Conservation (phyloP, 1,140 invertebrate species). For the Kradibia gibbosae region DNA sequence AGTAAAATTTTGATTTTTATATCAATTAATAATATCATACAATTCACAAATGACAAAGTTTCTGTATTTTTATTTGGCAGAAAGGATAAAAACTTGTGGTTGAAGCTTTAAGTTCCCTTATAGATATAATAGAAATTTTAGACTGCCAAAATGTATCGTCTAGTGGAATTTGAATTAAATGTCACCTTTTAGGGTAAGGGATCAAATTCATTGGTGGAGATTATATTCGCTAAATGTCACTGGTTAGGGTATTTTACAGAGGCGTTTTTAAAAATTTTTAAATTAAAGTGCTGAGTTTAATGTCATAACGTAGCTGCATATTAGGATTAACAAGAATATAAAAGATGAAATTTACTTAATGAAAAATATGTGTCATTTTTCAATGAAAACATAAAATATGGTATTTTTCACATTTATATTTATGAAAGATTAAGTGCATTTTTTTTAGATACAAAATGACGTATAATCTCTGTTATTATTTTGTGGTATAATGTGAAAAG, state of each 20-base stretch:
- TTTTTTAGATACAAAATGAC: no score
- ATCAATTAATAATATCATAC: no score
- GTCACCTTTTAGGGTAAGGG: background rate
- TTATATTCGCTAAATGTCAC: background rate
- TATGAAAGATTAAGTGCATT: no score
- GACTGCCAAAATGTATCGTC: background rate
- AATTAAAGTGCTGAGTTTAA: background rate
- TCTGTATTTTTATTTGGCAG: no score
- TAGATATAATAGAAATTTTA: background rate
- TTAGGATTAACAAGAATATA: background rate
- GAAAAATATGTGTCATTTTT: background rate
- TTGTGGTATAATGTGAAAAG: no score
- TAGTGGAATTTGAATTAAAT: background rate
- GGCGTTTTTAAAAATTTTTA: background rate
- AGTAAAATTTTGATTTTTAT: no score
- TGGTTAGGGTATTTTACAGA: background rate
- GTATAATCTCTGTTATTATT: no score
- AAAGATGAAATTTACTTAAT: background rate
- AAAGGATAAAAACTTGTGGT: no score
- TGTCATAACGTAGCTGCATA: no score
- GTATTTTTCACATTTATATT: no score
- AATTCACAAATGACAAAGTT: no score
- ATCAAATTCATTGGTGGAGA: background rate
- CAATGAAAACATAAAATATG: background rate
- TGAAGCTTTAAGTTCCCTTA: no score